Conservation (phyloP, 2,797 vertebrate genomes). For the Dendrocincla tyrannina region DNA sequence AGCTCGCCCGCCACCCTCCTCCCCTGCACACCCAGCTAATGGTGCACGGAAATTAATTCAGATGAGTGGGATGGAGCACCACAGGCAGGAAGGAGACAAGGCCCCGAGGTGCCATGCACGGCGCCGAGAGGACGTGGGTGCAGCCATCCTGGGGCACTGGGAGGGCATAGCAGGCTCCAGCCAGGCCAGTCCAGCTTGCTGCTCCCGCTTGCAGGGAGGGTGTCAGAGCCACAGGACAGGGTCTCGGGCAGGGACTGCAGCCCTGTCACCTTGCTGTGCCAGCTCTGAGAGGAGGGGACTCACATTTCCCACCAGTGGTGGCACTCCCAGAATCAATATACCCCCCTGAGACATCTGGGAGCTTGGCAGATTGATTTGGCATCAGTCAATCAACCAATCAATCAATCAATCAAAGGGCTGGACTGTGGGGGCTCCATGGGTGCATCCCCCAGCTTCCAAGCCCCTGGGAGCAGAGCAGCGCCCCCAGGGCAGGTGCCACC, state of each 20-base stretch:
- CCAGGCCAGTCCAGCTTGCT: conserved; percentile 7
- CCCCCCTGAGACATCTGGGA: rapidly evolving
- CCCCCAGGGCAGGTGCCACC: not conserved
- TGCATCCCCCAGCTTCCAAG: not conserved
- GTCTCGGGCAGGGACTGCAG: not conserved
- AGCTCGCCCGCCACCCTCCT: not conserved
- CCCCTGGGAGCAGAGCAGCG: rapidly evolving
- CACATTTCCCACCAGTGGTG: not conserved
- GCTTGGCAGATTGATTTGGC: not conserved
- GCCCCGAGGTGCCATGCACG: not conserved
- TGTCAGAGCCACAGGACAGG: not conserved
- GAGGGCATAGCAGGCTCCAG: not conserved
- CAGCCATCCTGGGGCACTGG: not conserved
- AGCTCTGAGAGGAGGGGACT: not conserved
- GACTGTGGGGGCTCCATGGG: not conserved
- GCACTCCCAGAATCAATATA: not conserved
- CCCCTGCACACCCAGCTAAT: not conserved
- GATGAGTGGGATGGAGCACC: not conserved
- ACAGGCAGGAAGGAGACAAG: not conserved
- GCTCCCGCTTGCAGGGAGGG: not conserved
- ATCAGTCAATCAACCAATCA: not conserved
- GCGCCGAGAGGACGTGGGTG: not conserved
- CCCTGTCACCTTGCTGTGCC: not conserved
- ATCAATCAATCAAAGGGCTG: not conserved
- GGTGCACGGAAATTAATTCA: not conserved